Conservation (phyloP, 2,797 vertebrate genomes). For the Enteromius thamalakanensis region DNA sequence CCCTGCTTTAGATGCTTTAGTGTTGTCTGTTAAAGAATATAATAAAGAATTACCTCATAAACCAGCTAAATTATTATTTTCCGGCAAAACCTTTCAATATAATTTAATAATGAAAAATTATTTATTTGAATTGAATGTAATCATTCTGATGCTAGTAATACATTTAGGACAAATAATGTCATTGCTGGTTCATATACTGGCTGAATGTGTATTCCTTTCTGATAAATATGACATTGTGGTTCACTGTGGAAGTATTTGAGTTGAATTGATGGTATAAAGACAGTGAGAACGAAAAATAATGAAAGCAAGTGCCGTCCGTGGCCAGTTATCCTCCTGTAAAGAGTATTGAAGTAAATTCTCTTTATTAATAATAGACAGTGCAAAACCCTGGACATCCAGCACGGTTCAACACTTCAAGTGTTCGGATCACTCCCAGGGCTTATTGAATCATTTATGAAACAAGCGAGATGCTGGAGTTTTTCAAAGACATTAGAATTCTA, state of each 20-base stretch:
- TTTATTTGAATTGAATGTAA: neutral
- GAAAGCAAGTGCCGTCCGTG: conserved; percentile 9
- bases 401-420: conserved; percentile 47
- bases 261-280: neutral
- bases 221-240: neutral
- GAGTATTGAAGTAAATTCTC: conserved; percentile 45
- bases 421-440: conserved; percentile 49
- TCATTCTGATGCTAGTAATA: neutral
- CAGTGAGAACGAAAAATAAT: neutral
- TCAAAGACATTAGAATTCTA: neutral
- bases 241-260: neutral
- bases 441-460: conserved; percentile 52
- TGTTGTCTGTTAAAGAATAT: neutral
- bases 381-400: conserved; percentile 49
- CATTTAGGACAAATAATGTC: neutral
- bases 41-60: neutral
- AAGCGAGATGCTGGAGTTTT: conserved; percentile 4
- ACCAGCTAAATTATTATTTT: neutral
- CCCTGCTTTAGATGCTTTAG: neutral
- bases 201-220: neutral
- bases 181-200: neutral
- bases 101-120: neutral
- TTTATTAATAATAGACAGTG: conserved; percentile 59
- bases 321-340: conserved; percentile 47
- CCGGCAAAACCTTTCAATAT: neutral